Conservation (phyloP, 2,113 vertebrate species). For the Esox niger region DNA sequence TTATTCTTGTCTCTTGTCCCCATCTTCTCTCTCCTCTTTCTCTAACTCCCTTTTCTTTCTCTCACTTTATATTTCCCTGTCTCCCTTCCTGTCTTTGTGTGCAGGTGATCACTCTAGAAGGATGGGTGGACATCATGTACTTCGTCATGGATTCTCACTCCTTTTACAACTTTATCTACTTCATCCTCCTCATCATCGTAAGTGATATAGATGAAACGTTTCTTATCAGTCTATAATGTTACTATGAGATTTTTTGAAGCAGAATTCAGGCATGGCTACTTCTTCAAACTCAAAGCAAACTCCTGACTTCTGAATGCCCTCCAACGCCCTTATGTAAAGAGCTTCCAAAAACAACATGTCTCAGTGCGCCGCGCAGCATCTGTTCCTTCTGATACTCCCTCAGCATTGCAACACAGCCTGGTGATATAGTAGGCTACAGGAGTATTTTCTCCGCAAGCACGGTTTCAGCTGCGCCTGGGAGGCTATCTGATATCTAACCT, state of each 20-base stretch:
- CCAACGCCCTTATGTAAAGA: too few species aligned
- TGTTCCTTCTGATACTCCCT: too few species aligned
- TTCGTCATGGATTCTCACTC: conserved; percentile 99
- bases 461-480: too few species aligned
- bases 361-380: too few species aligned
- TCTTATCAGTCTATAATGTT: background rate
- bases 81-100: conserved; percentile 14
- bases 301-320: too few species aligned
- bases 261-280: too few species aligned
- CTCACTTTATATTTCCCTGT: background rate
- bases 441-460: too few species aligned
- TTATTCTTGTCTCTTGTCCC: background rate
- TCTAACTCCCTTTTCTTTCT: background rate
- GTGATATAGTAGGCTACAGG: too few species aligned
- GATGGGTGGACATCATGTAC: conserved; percentile 99
- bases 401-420: too few species aligned
- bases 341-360: too few species aligned
- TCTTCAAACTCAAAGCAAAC: too few species aligned
- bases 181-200: conserved; percentile 99
- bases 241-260: conserved; percentile 3
- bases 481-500: too few species aligned
- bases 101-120: conserved; percentile 97
- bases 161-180: conserved; percentile 99
- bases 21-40: background rate
- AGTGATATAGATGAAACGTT: conserved; percentile 62